Conservation (phyloP, 2,888 invertebrate species). For the Herminia tarsipennalis region DNA sequence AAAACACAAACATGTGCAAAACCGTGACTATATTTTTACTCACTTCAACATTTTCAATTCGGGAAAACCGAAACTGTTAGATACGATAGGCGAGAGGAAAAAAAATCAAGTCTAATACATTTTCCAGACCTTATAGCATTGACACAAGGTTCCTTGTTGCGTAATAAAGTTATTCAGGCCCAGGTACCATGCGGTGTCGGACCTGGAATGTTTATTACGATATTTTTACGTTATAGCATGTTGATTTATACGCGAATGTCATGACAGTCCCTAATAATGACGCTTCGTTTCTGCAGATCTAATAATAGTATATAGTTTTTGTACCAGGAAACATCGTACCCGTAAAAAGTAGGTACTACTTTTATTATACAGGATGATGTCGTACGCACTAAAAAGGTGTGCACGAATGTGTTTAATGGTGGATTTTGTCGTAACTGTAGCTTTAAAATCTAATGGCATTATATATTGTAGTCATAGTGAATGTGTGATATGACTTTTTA, state of each 20-base stretch:
- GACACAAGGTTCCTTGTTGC: neutral
- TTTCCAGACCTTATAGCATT: neutral
- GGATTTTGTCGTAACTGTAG: no score
- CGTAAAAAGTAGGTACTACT: neutral
- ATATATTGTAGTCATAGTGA: no score
- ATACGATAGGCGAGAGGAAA: no score
- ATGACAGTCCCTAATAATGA: slow-evolving; percentile 17
- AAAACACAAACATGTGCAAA: slow-evolving; percentile 26
- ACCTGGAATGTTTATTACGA: slow-evolving; percentile 11
- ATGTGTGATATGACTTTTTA: no score
- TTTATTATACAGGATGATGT: neutral
- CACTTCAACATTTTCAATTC: slow-evolving; percentile 36
- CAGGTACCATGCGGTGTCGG: slow-evolving; percentile 16
- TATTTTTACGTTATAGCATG: slow-evolving; percentile 18
- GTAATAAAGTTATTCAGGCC: slow-evolving; percentile 11
- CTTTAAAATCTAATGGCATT: no score
- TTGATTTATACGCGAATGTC: slow-evolving; percentile 26
- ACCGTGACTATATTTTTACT: slow-evolving; percentile 29
- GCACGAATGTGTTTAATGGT: no score
- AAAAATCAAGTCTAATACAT: no score
- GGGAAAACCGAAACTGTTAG: slow-evolving; percentile 19
- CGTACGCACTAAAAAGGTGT: no score
- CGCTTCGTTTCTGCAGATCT: neutral
- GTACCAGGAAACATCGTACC: neutral
- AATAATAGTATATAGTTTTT: slow-evolving; percentile 9